phyloP scores from a whole-genome alignment of 2,888 invertebrate genomes.

The Epirrhoe alternata region DNA sequence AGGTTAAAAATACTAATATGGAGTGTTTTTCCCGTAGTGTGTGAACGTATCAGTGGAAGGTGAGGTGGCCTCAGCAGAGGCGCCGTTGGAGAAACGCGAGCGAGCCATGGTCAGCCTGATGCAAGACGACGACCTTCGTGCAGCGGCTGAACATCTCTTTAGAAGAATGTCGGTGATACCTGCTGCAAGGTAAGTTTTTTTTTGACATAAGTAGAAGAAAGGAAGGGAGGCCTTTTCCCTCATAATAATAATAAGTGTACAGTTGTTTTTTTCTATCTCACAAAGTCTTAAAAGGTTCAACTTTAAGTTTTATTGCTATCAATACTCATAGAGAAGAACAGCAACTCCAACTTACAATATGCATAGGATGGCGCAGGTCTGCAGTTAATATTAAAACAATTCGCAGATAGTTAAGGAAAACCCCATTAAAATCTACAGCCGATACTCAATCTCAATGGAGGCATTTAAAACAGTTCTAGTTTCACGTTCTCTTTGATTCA shows the following conservation, averaged over 20 bases:
- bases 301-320: no score
- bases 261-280: no score
- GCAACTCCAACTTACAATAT: background rate
- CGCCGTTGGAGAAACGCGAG: slow-evolving; percentile 67
- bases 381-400: slow-evolving; percentile 1
- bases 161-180: slow-evolving; percentile 75
- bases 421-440: slow-evolving; percentile 17
- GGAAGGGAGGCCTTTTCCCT: no score
- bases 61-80: slow-evolving; percentile 60
- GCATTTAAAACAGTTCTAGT: slow-evolving; percentile 26
- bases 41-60: slow-evolving; percentile 74
- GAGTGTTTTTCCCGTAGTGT: slow-evolving; percentile 54
- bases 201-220: no score
- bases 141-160: slow-evolving; percentile 72
- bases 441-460: slow-evolving; percentile 17
- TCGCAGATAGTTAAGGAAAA: background rate
- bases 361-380: background rate
- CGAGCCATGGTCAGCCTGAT: slow-evolving; percentile 72
- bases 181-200: slow-evolving; percentile 60
- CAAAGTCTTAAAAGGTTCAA: no score
- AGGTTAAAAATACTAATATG: slow-evolving; percentile 1
- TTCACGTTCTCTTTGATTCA: slow-evolving; percentile 1
- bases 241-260: no score
- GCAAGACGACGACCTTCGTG: slow-evolving; percentile 72
- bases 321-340: no score